Evolutionary conservation across 2,888 invertebrate genomes (phyloP).

Genomic region (Trypoxylon attenuatum): DNA sequence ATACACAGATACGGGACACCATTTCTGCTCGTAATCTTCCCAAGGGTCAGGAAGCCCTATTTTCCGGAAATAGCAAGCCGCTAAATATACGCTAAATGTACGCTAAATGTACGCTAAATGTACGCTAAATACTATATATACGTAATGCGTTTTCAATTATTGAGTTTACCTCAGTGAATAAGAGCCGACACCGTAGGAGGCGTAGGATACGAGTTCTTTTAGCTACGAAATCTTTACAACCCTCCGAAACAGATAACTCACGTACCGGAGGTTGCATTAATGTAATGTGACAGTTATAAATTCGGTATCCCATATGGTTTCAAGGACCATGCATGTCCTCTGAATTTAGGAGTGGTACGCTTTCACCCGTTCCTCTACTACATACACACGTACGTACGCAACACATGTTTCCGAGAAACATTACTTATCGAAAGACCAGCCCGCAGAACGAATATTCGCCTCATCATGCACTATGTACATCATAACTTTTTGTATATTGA

Average conservation of each 20-base stretch:
- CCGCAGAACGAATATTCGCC: constrained; percentile 1
- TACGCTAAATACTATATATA: too few species aligned
- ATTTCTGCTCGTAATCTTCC: too few species aligned
- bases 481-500: background rate
- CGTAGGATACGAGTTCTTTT: too few species aligned
- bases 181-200: too few species aligned
- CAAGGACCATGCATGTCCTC: background rate
- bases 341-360: background rate
- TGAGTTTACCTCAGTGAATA: too few species aligned
- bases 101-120: too few species aligned
- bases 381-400: background rate
- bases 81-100: too few species aligned
- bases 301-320: background rate
- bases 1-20: too few species aligned
- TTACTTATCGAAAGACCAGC: background rate
- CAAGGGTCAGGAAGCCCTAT: too few species aligned
- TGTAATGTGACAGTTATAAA: background rate
- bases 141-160: too few species aligned
- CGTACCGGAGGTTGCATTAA: too few species aligned
- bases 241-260: background rate
- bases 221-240: background rate
- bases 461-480: constrained; percentile 4
- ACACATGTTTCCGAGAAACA: background rate
- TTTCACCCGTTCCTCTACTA: background rate
- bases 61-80: too few species aligned